Evolutionary conservation across 2,888 invertebrate species (phyloP).

Genomic region (Acleris emargana): DNA sequence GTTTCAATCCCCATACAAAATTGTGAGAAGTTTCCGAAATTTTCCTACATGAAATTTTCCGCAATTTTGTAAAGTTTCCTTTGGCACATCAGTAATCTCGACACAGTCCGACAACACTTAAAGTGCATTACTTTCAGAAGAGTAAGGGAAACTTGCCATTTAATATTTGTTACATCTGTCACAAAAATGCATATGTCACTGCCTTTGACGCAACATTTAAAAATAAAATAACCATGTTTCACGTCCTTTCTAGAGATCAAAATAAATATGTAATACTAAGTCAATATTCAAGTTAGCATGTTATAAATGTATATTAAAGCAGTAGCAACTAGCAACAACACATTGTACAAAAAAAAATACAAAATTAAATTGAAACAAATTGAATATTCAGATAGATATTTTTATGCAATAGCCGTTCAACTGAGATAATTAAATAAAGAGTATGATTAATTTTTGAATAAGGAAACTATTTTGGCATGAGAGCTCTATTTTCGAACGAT

Average conservation of each 20-base stretch:
- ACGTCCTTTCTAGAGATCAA: neutral
- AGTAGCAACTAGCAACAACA: slow-evolving; percentile 51
- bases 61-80: no score
- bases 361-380: slow-evolving; percentile 26
- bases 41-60: no score
- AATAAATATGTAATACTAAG: slow-evolving; percentile 21
- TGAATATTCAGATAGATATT: slow-evolving; percentile 38
- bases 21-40: no score
- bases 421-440: slow-evolving; percentile 24
- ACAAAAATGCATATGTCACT: slow-evolving; percentile 54
- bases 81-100: no score
- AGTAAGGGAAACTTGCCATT: slow-evolving; percentile 2
- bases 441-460: slow-evolving; percentile 31
- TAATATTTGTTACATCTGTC: slow-evolving; percentile 41
- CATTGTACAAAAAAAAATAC: slow-evolving; percentile 57
- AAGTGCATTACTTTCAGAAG: neutral
- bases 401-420: slow-evolving; percentile 32
- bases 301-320: slow-evolving; percentile 33
- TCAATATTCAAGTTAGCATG: slow-evolving; percentile 35
- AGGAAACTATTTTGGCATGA: slow-evolving; percentile 64
- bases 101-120: no score
- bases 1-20: no score
- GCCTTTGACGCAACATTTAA: slow-evolving; percentile 50
- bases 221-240: slow-evolving; percentile 40
- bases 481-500: slow-evolving; percentile 59